Conservation (phyloP, 1,140 invertebrate genomes). For the Diploscapter pachys region DNA sequence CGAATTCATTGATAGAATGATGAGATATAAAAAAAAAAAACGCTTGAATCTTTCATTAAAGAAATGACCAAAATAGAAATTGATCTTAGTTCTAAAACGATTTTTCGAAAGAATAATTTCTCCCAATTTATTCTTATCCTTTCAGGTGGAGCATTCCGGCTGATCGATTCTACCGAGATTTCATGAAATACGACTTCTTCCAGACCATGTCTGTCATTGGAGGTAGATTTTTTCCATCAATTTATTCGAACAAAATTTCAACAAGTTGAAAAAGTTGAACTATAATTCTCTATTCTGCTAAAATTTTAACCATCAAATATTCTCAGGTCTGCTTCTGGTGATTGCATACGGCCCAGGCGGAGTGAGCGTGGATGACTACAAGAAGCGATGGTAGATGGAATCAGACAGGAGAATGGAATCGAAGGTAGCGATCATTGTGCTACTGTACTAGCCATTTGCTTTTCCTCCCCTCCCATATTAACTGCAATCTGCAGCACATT, state of each 20-base stretch:
- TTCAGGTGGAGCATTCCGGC: conserved; percentile 80
- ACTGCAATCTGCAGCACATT: too few relatives aligned
- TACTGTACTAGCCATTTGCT: too few relatives aligned
- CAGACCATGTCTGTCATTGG: conserved; percentile 92
- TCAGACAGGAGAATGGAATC: too few relatives aligned
- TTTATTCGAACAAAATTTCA: too few relatives aligned
- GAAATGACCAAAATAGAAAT: neutral
- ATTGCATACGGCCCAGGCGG: conserved; percentile 95
- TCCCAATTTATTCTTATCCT: neutral
- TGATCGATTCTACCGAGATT: conserved; percentile 91
- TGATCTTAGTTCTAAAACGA: too few relatives aligned
- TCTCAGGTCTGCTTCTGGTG: conserved; percentile 85
- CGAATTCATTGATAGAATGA: neutral
- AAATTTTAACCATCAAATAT: neutral
- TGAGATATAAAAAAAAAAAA: neutral
- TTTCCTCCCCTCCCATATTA: too few relatives aligned
- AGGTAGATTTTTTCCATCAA: neutral
- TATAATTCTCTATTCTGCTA: neutral
- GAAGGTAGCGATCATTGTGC: too few relatives aligned
- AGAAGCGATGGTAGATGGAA: conserved; percentile 82
- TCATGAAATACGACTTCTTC: conserved; percentile 99
- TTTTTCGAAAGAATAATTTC: neutral
- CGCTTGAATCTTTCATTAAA: neutral
- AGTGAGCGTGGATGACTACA: conserved; percentile 99
- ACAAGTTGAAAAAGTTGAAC: too few relatives aligned